These are phyloP conservation scores for Erethizon dorsatum DNA, from an alignment of 2,797 vertebrate genomes.

Conservation along the genomic window DNA sequence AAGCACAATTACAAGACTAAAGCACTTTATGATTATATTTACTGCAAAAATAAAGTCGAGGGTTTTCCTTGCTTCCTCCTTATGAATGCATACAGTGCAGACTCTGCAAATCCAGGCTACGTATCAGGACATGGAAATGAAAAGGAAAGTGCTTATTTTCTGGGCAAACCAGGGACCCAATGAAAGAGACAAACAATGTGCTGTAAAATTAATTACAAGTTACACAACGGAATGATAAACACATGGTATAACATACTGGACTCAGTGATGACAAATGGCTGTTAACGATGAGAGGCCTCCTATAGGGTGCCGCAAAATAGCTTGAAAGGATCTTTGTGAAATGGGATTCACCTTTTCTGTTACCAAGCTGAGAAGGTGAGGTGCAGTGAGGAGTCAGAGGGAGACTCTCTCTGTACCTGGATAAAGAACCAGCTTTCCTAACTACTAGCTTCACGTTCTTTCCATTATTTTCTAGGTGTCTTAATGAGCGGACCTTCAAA, in stretches of 20 bases:
- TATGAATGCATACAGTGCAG: not conserved
- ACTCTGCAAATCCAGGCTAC: not conserved
- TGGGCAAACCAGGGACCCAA: not conserved
- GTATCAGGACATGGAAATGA: not conserved
- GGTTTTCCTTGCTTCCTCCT: conserved; percentile 35
- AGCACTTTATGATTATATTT: conserved; percentile 43
- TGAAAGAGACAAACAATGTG: not conserved
- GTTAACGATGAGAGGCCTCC: not conserved
- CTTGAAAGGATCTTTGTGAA: not conserved
- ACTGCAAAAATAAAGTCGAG: conserved; percentile 43
- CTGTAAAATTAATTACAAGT: conserved; percentile 4
- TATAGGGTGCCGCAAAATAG: not conserved
- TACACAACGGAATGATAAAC: not conserved
- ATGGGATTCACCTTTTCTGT: not conserved
- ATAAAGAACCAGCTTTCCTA: not conserved
- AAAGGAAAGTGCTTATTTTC: not conserved
- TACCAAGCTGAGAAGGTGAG: not conserved
- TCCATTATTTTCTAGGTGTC: not conserved
- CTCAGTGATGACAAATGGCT: not conserved
- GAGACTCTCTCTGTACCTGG: not conserved
- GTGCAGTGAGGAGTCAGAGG: not conserved
- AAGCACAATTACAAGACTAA: conserved; percentile 59
- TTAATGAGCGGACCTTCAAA: not conserved
- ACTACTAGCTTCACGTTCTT: not conserved
- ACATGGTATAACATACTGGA: not conserved